A percentile compares a stretch with the other conserved stretches of the same genome.
phyloP scores from a whole-genome alignment of 1,140 invertebrate genomes.

The Diorhabda carinulata region DNA sequence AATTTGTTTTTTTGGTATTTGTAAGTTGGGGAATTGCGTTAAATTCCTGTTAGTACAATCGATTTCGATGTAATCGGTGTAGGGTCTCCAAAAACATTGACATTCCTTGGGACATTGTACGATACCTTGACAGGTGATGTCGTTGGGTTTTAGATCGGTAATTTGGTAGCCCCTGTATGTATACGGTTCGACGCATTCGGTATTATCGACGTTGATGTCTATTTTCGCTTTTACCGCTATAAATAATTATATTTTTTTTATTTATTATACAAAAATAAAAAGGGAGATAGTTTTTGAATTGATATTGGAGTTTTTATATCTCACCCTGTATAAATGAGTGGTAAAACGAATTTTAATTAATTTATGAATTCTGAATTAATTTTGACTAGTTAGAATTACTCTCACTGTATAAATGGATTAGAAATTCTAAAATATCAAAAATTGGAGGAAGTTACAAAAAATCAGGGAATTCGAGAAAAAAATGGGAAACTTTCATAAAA shows the following conservation, averaged over 20 bases:
- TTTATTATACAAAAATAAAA: too few relatives aligned
- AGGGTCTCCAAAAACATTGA: conserved; percentile 21
- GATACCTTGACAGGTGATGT: conserved; percentile 21
- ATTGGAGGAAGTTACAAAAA: too few relatives aligned
- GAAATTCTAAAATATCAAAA: too few relatives aligned
- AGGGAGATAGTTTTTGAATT: too few relatives aligned
- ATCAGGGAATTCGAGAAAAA: too few relatives aligned
- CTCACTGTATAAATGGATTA: too few relatives aligned
- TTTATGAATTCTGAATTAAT: too few relatives aligned
- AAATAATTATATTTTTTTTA: neutral
- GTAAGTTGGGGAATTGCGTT: conserved; percentile 15
- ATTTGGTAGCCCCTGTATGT: conserved; percentile 5
- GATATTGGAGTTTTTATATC: neutral
- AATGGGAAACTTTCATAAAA: too few relatives aligned
- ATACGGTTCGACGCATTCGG: conserved; percentile 21
- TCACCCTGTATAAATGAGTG: neutral
- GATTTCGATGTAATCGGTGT: conserved; percentile 20
- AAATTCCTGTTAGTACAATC: conserved; percentile 27
- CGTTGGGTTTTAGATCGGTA: conserved; percentile 17
- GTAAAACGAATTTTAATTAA: too few relatives aligned
- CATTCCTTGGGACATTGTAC: conserved; percentile 28
- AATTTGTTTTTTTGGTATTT: conserved; percentile 9
- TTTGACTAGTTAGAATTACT: too few relatives aligned
- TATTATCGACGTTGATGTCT: conserved; percentile 19
- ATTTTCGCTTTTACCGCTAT: conserved; percentile 12